These are phyloP conservation scores for Octodonta nipae DNA, from an alignment of 2,888 invertebrate species.

Conservation along the genomic window DNA sequence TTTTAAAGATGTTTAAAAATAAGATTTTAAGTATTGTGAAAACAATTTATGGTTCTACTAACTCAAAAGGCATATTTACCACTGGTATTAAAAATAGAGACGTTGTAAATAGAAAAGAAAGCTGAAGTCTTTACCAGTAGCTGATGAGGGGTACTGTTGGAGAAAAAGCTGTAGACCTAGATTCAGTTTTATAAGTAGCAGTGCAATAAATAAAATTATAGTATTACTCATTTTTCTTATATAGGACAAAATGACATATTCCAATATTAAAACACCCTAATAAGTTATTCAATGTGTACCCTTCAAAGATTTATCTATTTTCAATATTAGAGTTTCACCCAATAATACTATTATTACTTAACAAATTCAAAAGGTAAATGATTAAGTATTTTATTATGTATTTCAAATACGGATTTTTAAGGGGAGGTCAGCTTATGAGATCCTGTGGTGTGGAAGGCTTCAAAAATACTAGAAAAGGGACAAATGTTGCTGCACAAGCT, in stretches of 20 bases:
- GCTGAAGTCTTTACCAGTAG: constrained; percentile 39
- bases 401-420: too few relatives aligned
- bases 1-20: too few relatives aligned
- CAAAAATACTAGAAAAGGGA: constrained; percentile 88
- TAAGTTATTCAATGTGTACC: too few relatives aligned
- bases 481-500: constrained; percentile 92
- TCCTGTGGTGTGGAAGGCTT: constrained; percentile 88
- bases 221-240: constrained; percentile 22
- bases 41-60: too few relatives aligned
- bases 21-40: too few relatives aligned
- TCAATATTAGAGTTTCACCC: constrained; percentile 65
- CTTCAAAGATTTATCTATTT: constrained; percentile 67
- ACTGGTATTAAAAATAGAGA: too few relatives aligned
- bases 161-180: constrained; percentile 58
- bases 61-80: too few relatives aligned
- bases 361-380: constrained; percentile 53
- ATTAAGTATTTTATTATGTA: not conserved
- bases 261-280: constrained; percentile 60
- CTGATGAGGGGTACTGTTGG: constrained; percentile 69
- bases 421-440: constrained; percentile 47
- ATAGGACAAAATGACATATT: constrained; percentile 56
- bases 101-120: constrained; percentile 41
- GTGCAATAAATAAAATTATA: too few relatives aligned
- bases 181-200: constrained; percentile 48
- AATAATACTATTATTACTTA: constrained; percentile 80